Base-by-base conservation (phyloP, 2,888 invertebrate genomes). In the Dynastes grantii region DNA sequence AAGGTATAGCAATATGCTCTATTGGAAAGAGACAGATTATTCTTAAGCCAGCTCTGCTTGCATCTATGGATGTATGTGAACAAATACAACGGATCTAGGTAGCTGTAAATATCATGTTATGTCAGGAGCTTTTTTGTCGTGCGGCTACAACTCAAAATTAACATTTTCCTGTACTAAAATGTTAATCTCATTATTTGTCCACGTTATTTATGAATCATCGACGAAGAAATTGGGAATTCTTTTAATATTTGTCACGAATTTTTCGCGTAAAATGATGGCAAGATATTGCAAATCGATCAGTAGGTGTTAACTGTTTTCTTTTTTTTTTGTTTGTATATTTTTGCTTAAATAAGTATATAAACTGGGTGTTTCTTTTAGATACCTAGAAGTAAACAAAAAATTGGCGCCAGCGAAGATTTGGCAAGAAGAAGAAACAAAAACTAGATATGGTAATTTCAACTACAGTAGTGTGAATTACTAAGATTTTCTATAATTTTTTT, bases 31-130 rank as follows among this genome's bases (percentile, higher is more conserved):
- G 40, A 1, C 9, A 3, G 11, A 45, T 45, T 45, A 45, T 8
- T 45, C 45, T 45, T 4, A 45, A 45, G 9, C 45, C 45, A 45
- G 45, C 11, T 11, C 45, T 45, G 45, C 11, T 9, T 29, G 58
- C 40, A 22, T 40, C 61, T 61, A 73, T 58, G 37, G 16, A 61
- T 6, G 13, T 73, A 40, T 61, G 40, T 27, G 58, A 58, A 73
- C 73, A 58, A 58, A 73, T 73, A 73, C 73, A 73, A 73, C 73
- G 73, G 61, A 58, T 58, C 73, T 73, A 58, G 27, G 61, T 73
- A 73, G 73, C 73, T 73, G 73, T 73, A 73, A 73, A 73, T 73
- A 73, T 73, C 58, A 45, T 73, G 73, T 61, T 73, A 61, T 73
- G 73, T 73, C 61, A 67, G 68, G 9, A 40, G 58, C 73, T 61